Evolutionary conservation across 1,140 invertebrate species (phyloP), one percentile per base, ranked within the genome.

Genomic region (honey bee (Apis mellifera)): DNA sequence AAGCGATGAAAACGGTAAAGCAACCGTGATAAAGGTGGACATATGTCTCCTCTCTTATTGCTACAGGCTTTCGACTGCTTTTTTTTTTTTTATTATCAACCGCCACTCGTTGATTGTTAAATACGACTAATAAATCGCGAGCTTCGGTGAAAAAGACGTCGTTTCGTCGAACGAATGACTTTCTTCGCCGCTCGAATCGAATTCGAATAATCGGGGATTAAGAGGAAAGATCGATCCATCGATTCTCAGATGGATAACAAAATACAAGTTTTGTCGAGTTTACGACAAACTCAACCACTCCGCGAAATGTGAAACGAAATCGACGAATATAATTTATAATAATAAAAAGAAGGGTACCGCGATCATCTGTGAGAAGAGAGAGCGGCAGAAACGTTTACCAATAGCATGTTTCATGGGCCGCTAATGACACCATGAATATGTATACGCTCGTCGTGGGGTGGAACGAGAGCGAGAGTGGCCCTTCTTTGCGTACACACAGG

Each of bases 391-490:
- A 89, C 90, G 89, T 91, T 91, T 91, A 91, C 83, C 90, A 89
- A 86, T 88, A 85, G 86, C 89, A 83, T 90, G 90, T 90, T 90
- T 90, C 89, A 90, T 87, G 88, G 82, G 88, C 84, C 88, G 89
- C 87, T 91, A 91, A 91, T 91, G 90, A 91, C 89, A 88, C 90
- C 89, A 91, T 91, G 90, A 91, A 91, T 91, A 91, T 91, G 88
- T 91, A 90, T 90, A 86, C 80, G 80, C 77, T 84, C 78, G 84
- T 26, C 73, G 82, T 54, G 79, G 66, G 79, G 48, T 80, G 72
- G 72, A 64, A 79, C 66, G 83, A 87, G 77, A 54, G 82, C 69
- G 64, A 73, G 62, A 77, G 81, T 76, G 78, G 87, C 62, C 26
- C 72, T 75, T n/a, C 70, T 26, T 71, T 17, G 52, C 26, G 55